phyloP scores from a whole-genome alignment of 92 coral and sea anemone genomes.

The Palythoa grandiflora region DNA sequence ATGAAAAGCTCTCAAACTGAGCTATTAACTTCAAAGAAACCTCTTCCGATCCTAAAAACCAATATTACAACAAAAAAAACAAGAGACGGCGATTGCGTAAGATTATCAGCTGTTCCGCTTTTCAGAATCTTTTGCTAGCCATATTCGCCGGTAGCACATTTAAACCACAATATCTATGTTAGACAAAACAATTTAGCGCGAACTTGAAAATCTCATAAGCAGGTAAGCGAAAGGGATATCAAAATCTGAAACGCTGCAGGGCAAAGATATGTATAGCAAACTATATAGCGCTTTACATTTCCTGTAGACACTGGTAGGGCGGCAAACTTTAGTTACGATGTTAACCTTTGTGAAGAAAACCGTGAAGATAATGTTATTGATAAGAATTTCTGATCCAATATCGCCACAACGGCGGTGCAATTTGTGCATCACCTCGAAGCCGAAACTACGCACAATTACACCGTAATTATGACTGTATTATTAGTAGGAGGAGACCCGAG shows the following conservation, averaged over 20 bases:
- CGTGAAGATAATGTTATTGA: slow-evolving; percentile 18
- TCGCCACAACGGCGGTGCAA: slow-evolving; percentile 21
- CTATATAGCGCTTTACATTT: slow-evolving; percentile 15
- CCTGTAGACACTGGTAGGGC: background rate
- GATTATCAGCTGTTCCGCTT: background rate
- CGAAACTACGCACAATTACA: slow-evolving; percentile 17
- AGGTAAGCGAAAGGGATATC: background rate
- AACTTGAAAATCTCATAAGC: slow-evolving; percentile 5
- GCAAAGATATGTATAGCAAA: slow-evolving; percentile 20
- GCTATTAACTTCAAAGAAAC: slow-evolving; percentile 43
- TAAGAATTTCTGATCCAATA: slow-evolving; percentile 16
- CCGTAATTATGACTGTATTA: background rate
- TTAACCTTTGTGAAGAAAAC: slow-evolving; percentile 1
- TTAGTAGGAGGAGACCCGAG: background rate
- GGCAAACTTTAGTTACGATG: background rate
- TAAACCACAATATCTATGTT: slow-evolving; percentile 14
- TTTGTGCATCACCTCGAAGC: background rate
- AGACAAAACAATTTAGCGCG: background rate
- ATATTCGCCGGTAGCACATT: background rate
- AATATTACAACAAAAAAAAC: background rate
- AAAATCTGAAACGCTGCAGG: slow-evolving; percentile 12
- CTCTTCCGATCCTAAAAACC: slow-evolving; percentile 19
- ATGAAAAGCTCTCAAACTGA: background rate
- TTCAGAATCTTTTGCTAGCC: background rate
- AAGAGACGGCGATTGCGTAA: slow-evolving; percentile 20